phyloP scores from a whole-genome alignment of 1,140 invertebrate species.

The Drosophila prosaltans region DNA sequence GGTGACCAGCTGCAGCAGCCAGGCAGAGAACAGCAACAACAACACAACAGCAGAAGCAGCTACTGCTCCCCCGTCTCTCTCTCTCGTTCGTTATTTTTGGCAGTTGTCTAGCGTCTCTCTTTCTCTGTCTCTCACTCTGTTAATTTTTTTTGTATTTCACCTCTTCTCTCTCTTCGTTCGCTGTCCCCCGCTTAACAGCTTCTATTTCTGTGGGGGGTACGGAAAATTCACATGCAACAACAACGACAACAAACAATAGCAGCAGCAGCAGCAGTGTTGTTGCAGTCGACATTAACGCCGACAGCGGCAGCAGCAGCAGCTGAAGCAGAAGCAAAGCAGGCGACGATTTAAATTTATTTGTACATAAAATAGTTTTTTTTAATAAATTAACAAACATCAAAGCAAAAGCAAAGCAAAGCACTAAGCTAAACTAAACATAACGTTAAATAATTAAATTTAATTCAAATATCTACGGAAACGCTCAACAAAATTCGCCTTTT shows the following conservation, averaged over 20 bases:
- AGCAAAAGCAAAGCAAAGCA: constrained; percentile 30
- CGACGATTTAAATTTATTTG: constrained; percentile 45
- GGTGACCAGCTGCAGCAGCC: constrained; percentile 30
- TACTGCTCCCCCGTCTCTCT: constrained; percentile 15
- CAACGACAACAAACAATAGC: constrained; percentile 48
- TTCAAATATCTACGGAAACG: constrained; percentile 33
- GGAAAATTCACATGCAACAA: constrained; percentile 59
- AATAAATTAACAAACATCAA: constrained; percentile 55
- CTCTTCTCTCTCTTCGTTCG: constrained; percentile 17
- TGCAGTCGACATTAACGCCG: constrained; percentile 2
- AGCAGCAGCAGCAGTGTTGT: constrained; percentile 18
- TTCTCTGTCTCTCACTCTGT: constrained; percentile 36
- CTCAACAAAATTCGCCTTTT: constrained; percentile 75
- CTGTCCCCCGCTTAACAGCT: constrained; percentile 18
- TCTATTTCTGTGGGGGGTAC: constrained; percentile 47
- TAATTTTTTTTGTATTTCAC: constrained; percentile 18
- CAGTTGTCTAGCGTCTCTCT: constrained; percentile 31
- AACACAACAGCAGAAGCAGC: constrained; percentile 38
- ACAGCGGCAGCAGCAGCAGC: constrained; percentile 9
- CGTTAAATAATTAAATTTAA: constrained; percentile 18
- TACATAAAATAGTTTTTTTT: constrained; percentile 61
- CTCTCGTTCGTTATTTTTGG: constrained; percentile 16
- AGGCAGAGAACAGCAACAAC: constrained; percentile 22
- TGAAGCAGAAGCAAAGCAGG: constrained; percentile 20
- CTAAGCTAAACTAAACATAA: constrained; percentile 20